These are phyloP conservation scores for Hypsibius dujardini DNA, from an alignment of 1,140 invertebrate species.

Conservation along the genomic window DNA sequence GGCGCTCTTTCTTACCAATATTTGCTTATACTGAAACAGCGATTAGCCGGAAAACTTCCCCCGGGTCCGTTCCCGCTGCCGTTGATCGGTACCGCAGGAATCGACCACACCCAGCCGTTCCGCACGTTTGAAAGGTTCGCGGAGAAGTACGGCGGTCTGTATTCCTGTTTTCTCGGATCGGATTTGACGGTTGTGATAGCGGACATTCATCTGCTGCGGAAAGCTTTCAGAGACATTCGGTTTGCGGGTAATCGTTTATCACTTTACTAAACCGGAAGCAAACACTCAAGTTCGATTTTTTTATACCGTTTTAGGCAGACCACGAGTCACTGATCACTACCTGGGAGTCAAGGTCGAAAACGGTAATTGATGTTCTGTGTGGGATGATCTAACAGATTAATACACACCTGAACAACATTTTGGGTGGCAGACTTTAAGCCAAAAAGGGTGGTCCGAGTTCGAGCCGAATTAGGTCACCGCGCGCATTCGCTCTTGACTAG, in stretches of 20 bases:
- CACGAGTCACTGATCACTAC: slow-evolving; percentile 58
- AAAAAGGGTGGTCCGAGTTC: too few relatives aligned
- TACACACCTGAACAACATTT: neutral
- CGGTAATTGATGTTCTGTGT: slow-evolving; percentile 44
- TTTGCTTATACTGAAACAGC: neutral
- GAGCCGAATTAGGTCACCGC: too few relatives aligned
- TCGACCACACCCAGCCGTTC: slow-evolving; percentile 11
- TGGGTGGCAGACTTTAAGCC: too few relatives aligned
- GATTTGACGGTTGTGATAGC: slow-evolving; percentile 64
- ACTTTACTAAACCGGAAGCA: too few relatives aligned
- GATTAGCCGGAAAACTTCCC: neutral
- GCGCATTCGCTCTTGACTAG: too few relatives aligned
- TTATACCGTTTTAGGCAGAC: slow-evolving; percentile 37
- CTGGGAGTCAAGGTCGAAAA: slow-evolving; percentile 56
- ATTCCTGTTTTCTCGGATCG: slow-evolving; percentile 57
- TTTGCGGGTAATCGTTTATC: slow-evolving; percentile 42
- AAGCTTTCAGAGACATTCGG: slow-evolving; percentile 61
- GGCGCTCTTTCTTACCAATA: slow-evolving; percentile 10
- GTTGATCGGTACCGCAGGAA: slow-evolving; percentile 1
- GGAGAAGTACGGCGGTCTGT: slow-evolving; percentile 55
- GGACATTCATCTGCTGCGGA: slow-evolving; percentile 60
- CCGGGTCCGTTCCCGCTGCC: neutral
- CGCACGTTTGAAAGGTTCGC: slow-evolving; percentile 37
- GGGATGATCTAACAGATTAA: slow-evolving; percentile 8
- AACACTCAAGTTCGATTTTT: too few relatives aligned